Percentiles rank a stretch among this genome's conserved stretches.
Evolutionary conservation across 2,888 invertebrate species (phyloP).

Genomic region (Cerceris rybyensis): DNA sequence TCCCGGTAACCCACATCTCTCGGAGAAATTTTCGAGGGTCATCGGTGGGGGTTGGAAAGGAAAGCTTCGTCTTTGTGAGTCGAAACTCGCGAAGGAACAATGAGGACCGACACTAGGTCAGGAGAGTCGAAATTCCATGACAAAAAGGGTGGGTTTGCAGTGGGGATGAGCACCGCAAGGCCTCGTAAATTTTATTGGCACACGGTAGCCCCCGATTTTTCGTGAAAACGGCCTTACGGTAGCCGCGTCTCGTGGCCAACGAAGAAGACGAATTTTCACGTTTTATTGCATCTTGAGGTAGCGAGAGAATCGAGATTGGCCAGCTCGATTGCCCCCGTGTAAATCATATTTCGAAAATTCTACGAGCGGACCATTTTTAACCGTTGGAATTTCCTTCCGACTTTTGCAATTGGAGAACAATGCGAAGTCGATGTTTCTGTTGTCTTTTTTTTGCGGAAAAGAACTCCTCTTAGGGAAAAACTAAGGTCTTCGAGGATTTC

Average conservation of each 20-base stretch:
- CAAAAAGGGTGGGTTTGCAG: neutral
- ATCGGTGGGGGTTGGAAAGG: neutral
- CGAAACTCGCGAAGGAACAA: conserved; percentile 13
- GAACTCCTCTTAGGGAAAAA: too few relatives aligned
- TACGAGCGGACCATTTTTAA: neutral
- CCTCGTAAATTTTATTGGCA: conserved; percentile 56
- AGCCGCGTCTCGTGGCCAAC: conserved; percentile 30
- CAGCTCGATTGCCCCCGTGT: conserved; percentile 12
- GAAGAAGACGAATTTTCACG: conserved; percentile 30
- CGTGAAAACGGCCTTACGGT: conserved; percentile 35
- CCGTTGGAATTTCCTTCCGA: neutral
- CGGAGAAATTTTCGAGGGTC: conserved; percentile 26
- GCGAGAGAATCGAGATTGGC: conserved; percentile 25
- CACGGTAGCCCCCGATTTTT: conserved; percentile 19
- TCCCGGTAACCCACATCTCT: conserved; percentile 47
- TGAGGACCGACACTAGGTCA: conserved; percentile 41
- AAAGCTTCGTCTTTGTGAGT: conserved; percentile 22
- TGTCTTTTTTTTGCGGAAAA: too few relatives aligned
- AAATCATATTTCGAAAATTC: conserved; percentile 22
- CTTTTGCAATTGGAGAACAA: neutral
- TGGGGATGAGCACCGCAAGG: conserved; percentile 32
- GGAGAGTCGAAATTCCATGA: conserved; percentile 4
- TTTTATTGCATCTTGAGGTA: conserved; percentile 30
- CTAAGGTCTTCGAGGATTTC: too few relatives aligned
- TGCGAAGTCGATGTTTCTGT: neutral